Percentiles rank a stretch among this genome's conserved stretches.
Evolutionary conservation across 1,140 invertebrate species (phyloP).

Genomic region (Aphelinus certus): DNA sequence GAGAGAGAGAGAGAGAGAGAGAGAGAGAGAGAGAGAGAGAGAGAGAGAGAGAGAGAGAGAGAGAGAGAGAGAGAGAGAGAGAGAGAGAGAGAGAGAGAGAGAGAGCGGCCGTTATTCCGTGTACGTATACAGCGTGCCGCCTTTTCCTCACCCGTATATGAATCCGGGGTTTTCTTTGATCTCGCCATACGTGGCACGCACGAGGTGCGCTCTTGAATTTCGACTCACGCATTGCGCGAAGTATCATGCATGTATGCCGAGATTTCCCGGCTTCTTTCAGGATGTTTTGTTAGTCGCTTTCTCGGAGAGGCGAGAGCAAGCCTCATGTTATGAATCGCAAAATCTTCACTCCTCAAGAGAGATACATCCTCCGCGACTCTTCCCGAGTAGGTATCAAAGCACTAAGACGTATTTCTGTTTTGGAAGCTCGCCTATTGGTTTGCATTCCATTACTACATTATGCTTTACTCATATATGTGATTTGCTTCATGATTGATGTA

Average conservation of each 20-base stretch:
- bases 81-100: too few relatives aligned
- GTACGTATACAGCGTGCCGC: neutral
- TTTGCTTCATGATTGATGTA: too few relatives aligned
- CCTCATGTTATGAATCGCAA: conserved; percentile 33
- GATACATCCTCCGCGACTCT: too few relatives aligned
- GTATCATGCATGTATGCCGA: conserved; percentile 46
- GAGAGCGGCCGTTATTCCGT: conserved; percentile 13
- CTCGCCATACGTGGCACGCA: neutral
- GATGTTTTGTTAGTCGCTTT: conserved; percentile 11
- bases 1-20: neutral
- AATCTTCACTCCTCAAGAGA: neutral
- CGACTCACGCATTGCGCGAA: conserved; percentile 36
- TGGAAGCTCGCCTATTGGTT: too few relatives aligned
- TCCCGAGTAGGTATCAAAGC: too few relatives aligned
- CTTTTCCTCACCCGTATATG: conserved; percentile 13
- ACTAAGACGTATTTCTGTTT: too few relatives aligned
- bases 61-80: too few relatives aligned
- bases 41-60: neutral
- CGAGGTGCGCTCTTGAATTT: conserved; percentile 18
- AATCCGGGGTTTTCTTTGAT: conserved; percentile 31
- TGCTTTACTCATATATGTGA: too few relatives aligned
- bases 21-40: too few relatives aligned
- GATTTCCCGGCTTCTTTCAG: conserved; percentile 30
- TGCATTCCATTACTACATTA: too few relatives aligned
- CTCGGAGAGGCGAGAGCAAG: neutral